A percentile compares a stretch with the other conserved stretches of the same genome.
phyloP scores from a whole-genome alignment of 2,888 invertebrate genomes.

The Rosalia funebris region DNA sequence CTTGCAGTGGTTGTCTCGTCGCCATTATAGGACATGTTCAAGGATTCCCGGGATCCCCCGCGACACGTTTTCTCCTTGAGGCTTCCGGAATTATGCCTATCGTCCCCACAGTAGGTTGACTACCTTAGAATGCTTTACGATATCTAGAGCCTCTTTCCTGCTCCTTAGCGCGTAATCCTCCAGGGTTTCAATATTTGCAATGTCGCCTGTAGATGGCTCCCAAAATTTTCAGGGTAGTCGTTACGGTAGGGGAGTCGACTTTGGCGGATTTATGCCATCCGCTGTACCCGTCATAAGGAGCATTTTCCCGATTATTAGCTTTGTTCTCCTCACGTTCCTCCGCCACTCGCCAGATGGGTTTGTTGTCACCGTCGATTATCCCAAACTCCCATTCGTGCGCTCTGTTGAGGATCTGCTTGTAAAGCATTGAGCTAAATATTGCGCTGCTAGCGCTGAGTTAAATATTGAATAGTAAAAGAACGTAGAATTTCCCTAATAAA shows the following conservation, averaged over 20 bases:
- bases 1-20: constrained; percentile 77
- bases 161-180: constrained; percentile 98
- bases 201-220: constrained; percentile 98
- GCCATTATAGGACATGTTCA: constrained; percentile 78
- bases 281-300: constrained; percentile 90
- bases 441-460: too few species aligned
- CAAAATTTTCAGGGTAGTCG: constrained; percentile 97
- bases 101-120: constrained; percentile 75
- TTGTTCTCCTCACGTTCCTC: constrained; percentile 99
- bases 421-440: too few species aligned
- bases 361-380: constrained; percentile 95
- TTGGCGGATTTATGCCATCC: constrained; percentile 99
- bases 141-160: constrained; percentile 94
- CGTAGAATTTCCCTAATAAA: too few species aligned
- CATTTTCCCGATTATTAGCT: constrained; percentile 83
- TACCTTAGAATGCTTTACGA: constrained; percentile 91
- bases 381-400: constrained; percentile 99
- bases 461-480: too few species aligned
- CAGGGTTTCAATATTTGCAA: constrained; percentile 96
- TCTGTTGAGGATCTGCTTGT: constrained; percentile 96
- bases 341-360: constrained; percentile 97
- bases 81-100: constrained; percentile 63
- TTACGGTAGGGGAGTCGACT: constrained; percentile 96
- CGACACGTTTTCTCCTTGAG: constrained; percentile 71
- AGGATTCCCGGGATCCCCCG: constrained; percentile 76